Percentiles rank a stretch among this genome's conserved stretches.
phyloP scores from a whole-genome alignment of 2,888 invertebrate species.

The Lasioglossum oenotherae region DNA sequence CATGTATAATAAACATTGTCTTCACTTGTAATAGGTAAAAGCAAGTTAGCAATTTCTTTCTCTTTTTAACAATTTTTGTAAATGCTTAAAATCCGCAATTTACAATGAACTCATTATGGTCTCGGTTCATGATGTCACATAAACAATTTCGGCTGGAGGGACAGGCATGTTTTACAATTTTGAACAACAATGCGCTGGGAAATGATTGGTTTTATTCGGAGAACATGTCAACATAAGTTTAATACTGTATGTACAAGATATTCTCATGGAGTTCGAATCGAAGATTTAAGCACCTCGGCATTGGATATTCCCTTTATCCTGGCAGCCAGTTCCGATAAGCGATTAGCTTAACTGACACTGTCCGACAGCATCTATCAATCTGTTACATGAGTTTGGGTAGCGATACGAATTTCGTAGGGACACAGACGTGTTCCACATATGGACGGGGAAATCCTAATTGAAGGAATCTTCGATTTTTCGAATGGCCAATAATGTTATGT shows the following conservation, averaged over 20 bases:
- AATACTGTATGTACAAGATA: background rate
- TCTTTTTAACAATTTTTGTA: no score
- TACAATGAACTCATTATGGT: no score
- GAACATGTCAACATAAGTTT: background rate
- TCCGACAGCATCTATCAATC: conserved; percentile 6
- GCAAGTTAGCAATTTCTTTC: no score
- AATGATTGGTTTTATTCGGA: background rate
- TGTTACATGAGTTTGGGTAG: background rate
- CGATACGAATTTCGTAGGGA: background rate
- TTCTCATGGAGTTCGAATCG: background rate
- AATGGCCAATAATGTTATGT: background rate
- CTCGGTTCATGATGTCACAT: background rate
- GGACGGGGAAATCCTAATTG: background rate
- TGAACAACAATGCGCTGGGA: background rate
- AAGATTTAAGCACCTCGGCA: background rate
- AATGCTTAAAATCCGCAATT: no score
- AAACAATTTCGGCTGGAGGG: background rate
- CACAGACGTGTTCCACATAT: background rate
- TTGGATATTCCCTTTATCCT: conserved; percentile 5
- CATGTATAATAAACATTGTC: no score
- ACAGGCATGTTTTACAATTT: background rate
- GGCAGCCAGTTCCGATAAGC: conserved; percentile 1
- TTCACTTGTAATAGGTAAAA: no score
- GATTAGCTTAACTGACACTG: conserved; percentile 9
- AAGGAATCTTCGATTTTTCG: background rate